These are phyloP conservation scores for Oophaga sylvatica DNA, from an alignment of 2,797 vertebrate genomes.

Conservation along the genomic window DNA sequence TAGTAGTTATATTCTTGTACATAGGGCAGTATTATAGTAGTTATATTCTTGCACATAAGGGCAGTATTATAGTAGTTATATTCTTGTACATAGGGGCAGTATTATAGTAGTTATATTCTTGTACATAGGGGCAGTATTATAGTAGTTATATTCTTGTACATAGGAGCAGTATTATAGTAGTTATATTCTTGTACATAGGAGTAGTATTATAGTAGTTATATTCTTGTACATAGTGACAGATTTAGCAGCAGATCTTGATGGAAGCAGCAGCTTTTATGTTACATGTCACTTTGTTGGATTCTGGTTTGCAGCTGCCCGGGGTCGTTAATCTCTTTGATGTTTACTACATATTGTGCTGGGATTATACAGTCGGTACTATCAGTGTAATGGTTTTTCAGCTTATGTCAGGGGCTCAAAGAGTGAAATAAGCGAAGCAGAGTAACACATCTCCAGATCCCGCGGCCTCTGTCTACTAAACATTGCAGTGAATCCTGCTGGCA, in stretches of 20 bases:
- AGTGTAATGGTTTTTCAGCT: slow-evolving; percentile 7
- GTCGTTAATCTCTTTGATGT: slow-evolving; percentile 6
- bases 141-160: slow-evolving; percentile 6
- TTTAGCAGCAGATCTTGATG: background rate
- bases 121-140: too few species aligned
- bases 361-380: background rate
- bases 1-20: too few species aligned
- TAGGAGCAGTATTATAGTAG: background rate
- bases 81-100: too few species aligned
- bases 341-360: background rate
- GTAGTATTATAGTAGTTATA: too few species aligned
- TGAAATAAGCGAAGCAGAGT: background rate
- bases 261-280: too few species aligned
- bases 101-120: too few species aligned
- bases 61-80: too few species aligned
- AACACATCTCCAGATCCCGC: background rate
- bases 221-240: background rate
- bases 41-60: too few species aligned
- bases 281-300: background rate
- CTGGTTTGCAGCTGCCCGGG: background rate
- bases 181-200: too few species aligned
- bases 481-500: background rate
- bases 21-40: too few species aligned
- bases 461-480: background rate
- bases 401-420: background rate